Evolutionary conservation across 2,113 vertebrate species (phyloP).

Genomic region (Hemiprocne comata): DNA sequence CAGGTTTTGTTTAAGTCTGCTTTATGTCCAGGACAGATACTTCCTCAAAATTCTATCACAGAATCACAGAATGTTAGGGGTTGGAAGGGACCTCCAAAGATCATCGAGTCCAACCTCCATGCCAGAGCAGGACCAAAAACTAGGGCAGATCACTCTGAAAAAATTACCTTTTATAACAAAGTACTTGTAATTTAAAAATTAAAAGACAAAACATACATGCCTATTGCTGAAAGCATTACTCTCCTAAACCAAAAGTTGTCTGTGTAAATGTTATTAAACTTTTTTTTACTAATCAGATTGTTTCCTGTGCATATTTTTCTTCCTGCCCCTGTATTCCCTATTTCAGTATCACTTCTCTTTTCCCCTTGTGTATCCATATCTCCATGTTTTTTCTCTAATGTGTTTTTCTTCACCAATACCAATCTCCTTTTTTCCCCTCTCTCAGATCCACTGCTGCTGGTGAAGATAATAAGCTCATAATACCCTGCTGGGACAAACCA

Average conservation of each 20-base stretch:
- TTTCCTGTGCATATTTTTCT: background rate
- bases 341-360: background rate
- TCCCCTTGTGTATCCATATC: background rate
- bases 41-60: background rate
- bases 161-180: background rate
- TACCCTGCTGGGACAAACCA: background rate
- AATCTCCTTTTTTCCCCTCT: background rate
- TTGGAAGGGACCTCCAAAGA: too few species aligned
- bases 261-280: background rate
- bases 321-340: background rate
- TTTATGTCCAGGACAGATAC: background rate
- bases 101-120: too few species aligned
- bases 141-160: too few species aligned
- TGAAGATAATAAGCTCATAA: conserved; percentile 8
- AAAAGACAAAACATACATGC: background rate
- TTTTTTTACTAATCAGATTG: background rate
- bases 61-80: too few species aligned
- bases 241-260: background rate
- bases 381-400: background rate
- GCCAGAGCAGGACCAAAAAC: too few species aligned
- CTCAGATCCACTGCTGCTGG: background rate
- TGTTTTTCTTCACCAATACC: background rate
- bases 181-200: background rate
- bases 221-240: background rate
- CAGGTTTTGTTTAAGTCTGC: background rate